Evolutionary conservation across 1,140 invertebrate species (phyloP), one percentile per base, ranked within the genome.

Genomic region (Bombus confusus): DNA sequence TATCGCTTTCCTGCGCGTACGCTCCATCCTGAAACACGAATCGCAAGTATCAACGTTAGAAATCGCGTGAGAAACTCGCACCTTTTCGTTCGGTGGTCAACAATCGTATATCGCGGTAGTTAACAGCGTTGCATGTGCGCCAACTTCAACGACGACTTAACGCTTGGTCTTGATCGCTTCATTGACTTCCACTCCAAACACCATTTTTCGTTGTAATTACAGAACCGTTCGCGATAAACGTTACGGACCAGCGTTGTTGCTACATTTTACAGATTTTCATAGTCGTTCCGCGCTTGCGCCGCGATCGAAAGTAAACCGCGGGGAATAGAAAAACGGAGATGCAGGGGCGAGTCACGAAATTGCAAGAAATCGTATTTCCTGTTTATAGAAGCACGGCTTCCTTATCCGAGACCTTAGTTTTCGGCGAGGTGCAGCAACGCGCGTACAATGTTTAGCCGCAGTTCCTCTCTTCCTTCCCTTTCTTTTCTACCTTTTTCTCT

Each of bases 1-100:
- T 96, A 92, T 98, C 98, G 86, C 95, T 96, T 69, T 96, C 95
- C 64, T 95, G 92, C 47, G 92, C 90, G 92, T 96, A 96, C 69
- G 94, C 91, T 57, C 96, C 96, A 93, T 96, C 94, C 96, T 96
- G 93, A 41, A 96, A 96, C 84, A 93, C 78, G 93, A 92, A 92
- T 52, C 12, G 37, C 8, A 72, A 79, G 43, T 76, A 64, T 43
- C 66, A 62, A 77, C 31, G 64, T 85, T 59, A 85, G 83, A 43
- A 66, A 64, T 37, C 64, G 66, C 66, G 64, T 41, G 66, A 68
- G 72, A 83, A 83, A 64, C 41, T 75, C 72, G 52, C 71, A 59
- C 59, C 52, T 64, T 75, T 31, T 64, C 68, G 22, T 41, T 41
- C 8, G 47, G 41, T 34, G 68, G 31, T 80, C 43, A 71, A 80